Evolutionary conservation across 2,797 vertebrate species (phyloP).

Genomic region (Haliaeetus albicilla): DNA sequence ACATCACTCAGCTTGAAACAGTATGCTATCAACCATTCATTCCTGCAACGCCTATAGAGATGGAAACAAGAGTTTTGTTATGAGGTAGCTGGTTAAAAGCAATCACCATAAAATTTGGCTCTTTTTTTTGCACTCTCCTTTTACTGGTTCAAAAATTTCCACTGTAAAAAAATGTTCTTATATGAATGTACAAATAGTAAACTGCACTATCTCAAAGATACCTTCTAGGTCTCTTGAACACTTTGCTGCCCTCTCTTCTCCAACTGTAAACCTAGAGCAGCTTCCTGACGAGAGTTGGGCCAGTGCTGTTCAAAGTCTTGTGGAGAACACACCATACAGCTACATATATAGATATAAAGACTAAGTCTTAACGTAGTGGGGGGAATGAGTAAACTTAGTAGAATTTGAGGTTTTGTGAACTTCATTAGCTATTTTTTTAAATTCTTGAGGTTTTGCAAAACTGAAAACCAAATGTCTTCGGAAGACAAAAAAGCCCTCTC

Average conservation of each 20-base stretch:
- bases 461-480: constrained; percentile 51
- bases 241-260: not conserved
- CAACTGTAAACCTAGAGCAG: not conserved
- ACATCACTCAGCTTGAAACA: not conserved
- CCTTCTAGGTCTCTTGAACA: not conserved
- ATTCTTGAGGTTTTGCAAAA: constrained; percentile 60
- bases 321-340: not conserved
- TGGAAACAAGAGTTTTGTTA: not conserved
- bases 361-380: not conserved
- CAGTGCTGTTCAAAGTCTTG: not conserved
- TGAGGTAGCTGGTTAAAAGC: not conserved
- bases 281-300: not conserved
- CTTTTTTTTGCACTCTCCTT: not conserved
- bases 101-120: not conserved
- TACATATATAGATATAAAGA: constrained; percentile 31
- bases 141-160: not conserved
- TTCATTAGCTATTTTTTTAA: constrained; percentile 42
- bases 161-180: not conserved
- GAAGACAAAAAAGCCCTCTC: constrained; percentile 25
- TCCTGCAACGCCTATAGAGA: not conserved
- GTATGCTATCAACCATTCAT: not conserved
- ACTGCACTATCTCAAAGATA: not conserved
- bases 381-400: constrained; percentile 46
- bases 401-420: constrained; percentile 63
- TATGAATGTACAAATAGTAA: not conserved